A percentile compares a stretch with the other conserved stretches of the same genome.
These are phyloP conservation scores for Deroptyus accipitrinus DNA, from an alignment of 2,113 vertebrate species.

Conservation along the genomic window DNA sequence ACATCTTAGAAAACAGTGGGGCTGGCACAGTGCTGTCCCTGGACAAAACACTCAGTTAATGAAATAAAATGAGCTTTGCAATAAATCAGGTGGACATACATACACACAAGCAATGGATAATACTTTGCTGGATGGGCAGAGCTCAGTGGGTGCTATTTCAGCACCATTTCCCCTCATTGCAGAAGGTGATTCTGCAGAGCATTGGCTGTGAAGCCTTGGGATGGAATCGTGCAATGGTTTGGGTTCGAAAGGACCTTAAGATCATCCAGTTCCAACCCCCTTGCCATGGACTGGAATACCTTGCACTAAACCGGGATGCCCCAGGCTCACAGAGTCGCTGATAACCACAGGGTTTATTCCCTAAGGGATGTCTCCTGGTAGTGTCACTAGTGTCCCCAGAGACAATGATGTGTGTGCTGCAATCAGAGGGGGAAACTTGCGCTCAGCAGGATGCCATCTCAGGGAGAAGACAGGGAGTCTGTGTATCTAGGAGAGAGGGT, in stretches of 20 bases:
- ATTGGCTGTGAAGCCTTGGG: neutral
- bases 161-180: neutral
- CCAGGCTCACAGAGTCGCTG: neutral
- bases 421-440: neutral
- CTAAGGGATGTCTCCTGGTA: neutral
- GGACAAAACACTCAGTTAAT: neutral
- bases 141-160: neutral
- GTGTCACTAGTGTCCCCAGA: neutral
- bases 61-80: neutral
- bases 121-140: neutral
- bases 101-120: neutral
- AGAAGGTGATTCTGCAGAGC: neutral
- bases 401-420: neutral
- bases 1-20: neutral
- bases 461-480: neutral
- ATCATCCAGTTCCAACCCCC: no score
- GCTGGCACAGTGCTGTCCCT: neutral
- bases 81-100: neutral
- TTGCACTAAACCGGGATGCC: no score
- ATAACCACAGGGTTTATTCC: neutral
- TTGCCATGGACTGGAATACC: no score
- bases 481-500: neutral
- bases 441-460: neutral
- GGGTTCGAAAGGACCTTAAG: no score
- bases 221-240: neutral